Evolutionary conservation across 2,113 vertebrate genomes (phyloP).

Genomic region (rabbit (Oryctolagus cuniculus)): mOryCun1.1 NC_091435.1:50657001-50657500

Average conservation of each 20-base stretch:
- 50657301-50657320: not conserved
- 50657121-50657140: not conserved
- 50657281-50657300: not conserved
- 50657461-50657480: not conserved
- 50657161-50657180: not conserved
- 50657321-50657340: not conserved
- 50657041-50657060: not conserved
- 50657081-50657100: not conserved
- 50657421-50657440: not conserved
- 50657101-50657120: not conserved
- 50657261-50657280: not conserved
- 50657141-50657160: not conserved
- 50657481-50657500: not conserved
- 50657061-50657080: not conserved
- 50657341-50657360: not conserved
- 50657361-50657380: not conserved
- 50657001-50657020: constrained; percentile 3
- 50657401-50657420: not conserved
- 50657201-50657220: not conserved
- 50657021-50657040: not conserved
- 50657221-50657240: not conserved
- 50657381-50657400: not conserved
- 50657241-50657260: not conserved
- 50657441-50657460: not conserved
- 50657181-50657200: not conserved